Evolutionary conservation across 2,797 vertebrate genomes (phyloP), one percentile per base, ranked within the genome.

Genomic region (Heterohyrax brucei): DNA sequence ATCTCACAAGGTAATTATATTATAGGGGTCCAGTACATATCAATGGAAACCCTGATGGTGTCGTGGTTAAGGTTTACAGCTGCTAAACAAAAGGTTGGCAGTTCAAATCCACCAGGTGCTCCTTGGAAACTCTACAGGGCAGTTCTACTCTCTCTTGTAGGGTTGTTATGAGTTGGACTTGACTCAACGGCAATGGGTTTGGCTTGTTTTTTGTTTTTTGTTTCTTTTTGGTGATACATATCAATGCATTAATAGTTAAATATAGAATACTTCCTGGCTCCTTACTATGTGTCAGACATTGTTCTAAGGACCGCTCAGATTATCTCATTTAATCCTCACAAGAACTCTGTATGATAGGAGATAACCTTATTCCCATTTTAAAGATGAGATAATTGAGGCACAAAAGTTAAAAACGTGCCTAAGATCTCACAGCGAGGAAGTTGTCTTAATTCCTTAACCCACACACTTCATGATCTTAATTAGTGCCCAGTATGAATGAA

Each of bases 391-490:
- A 61, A 90, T 6, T 73, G 18, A 93, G 30, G 50, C 3, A 66
- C 6, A 56, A 64, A 89, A 4, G 7, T 75, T 80, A 96, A 85
- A 53, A 85, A 76, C 28, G 81, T 59, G 2, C 83, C 53, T 61
- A 92, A 79, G n/a, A 88, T 78, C 26, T 77, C 87, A 80, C 28
- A 82, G 48, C 64, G 85, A 89, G 48, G 3, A 73, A 89, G 76
- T 78, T 73, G 76, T 82, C 22, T 80, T 91, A 80, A 85, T 91
- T 70, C 39, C 22, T 70, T 70, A 70, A 70, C 28, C 22, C 46
- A 85, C 73, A 77, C 46, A 68, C 64, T 0, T 33, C 21, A 78
- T 53, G 33, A 88, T 59, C 18, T 50, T 39, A 95, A 83, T 39
- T 21, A 82, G 2, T 61, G 50, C 7, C 39, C 3, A 19, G 28